These are phyloP conservation scores for Pygathrix nemaeus DNA, from an alignment of 2,113 vertebrate species.

Conservation along the genomic window DNA sequence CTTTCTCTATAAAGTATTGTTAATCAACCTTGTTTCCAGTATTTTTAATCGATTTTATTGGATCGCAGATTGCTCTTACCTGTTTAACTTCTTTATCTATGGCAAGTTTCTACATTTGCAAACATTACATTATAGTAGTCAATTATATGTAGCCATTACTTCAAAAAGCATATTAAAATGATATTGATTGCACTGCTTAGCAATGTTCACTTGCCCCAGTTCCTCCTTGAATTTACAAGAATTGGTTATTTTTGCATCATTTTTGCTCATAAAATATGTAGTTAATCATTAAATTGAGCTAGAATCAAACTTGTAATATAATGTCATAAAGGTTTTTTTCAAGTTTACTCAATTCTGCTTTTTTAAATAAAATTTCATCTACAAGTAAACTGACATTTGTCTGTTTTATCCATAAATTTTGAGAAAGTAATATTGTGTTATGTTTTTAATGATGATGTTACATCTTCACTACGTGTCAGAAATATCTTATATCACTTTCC, in stretches of 20 bases:
- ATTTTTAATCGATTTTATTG: background rate
- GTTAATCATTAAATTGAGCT: background rate
- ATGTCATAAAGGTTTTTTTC: background rate
- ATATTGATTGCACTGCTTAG: background rate
- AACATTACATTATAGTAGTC: background rate
- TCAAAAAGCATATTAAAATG: background rate
- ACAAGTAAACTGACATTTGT: background rate
- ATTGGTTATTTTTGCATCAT: background rate
- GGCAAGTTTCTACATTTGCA: background rate
- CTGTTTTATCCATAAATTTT: background rate
- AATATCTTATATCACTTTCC: background rate
- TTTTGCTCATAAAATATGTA: background rate
- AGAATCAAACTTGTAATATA: background rate
- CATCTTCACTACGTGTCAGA: background rate
- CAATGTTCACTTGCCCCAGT: background rate
- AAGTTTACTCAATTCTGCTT: background rate
- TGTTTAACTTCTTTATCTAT: background rate
- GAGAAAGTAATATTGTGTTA: background rate
- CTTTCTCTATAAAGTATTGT: background rate
- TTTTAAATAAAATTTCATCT: background rate
- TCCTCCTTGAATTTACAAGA: background rate
- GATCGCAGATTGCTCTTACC: background rate
- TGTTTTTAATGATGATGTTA: conserved; percentile 11
- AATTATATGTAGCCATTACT: background rate
- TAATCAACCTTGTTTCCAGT: background rate